Conservation (phyloP, 2,888 invertebrate genomes). For the Azorinus chamasolen region DNA sequence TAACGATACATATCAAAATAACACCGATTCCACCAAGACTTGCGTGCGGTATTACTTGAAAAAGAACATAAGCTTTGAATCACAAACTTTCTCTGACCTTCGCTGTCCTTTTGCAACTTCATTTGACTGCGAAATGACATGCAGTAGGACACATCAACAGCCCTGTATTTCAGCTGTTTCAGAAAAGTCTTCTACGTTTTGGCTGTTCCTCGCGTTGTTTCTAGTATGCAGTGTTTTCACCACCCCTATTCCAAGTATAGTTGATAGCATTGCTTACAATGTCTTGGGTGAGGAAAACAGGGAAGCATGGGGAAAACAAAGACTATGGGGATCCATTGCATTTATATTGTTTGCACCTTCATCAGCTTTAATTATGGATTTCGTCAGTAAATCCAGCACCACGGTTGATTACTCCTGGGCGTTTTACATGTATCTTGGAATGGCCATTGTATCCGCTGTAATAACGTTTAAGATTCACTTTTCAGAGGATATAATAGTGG, state of each 20-base stretch:
- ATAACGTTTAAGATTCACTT: slow-evolving; percentile 88
- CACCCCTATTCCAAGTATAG: slow-evolving; percentile 93
- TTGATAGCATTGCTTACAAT: slow-evolving; percentile 95
- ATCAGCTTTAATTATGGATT: slow-evolving; percentile 81
- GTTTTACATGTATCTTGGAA: slow-evolving; percentile 87
- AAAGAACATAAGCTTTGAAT: too few relatives aligned
- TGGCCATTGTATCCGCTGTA: slow-evolving; percentile 91
- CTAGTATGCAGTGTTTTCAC: slow-evolving; percentile 94
- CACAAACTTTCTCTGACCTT: too few relatives aligned
- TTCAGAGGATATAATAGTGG: slow-evolving; percentile 68
- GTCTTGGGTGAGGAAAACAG: slow-evolving; percentile 91
- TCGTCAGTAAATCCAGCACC: slow-evolving; percentile 44
- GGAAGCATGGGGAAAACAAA: slow-evolving; percentile 92
- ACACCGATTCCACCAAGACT: too few relatives aligned
- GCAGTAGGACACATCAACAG: slow-evolving; percentile 39
- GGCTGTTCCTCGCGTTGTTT: slow-evolving; percentile 93
- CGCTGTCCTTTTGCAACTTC: not conserved
- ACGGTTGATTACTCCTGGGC: slow-evolving; percentile 71
- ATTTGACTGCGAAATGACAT: slow-evolving; percentile 71
- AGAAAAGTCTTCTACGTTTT: slow-evolving; percentile 88
- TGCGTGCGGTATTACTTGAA: too few relatives aligned
- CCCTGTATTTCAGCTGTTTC: slow-evolving; percentile 31
- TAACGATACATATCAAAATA: too few relatives aligned
- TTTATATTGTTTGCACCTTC: slow-evolving; percentile 89
- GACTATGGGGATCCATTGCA: slow-evolving; percentile 95